phyloP scores from a whole-genome alignment of 53 echinoderm and acorn worm genomes.

The Pentamera pediparva region DNA sequence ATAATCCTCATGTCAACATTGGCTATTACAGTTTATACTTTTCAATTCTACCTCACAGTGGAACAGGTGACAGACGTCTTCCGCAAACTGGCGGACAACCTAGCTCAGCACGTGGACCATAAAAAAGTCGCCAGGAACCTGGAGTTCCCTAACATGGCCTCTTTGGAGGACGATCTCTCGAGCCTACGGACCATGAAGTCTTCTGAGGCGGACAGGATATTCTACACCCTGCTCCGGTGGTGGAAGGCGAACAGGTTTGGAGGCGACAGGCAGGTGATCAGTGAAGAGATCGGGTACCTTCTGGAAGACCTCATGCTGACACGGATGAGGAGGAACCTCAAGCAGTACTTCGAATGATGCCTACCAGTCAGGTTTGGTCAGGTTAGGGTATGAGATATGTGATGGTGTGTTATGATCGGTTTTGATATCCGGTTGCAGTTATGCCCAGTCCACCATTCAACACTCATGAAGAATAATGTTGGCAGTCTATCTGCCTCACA shows the following conservation, averaged over 20 bases:
- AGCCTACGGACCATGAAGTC: not conserved
- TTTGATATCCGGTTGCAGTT: too few species aligned
- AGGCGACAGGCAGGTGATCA: not conserved
- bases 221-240: conserved; percentile 11
- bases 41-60: too few species aligned
- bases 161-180: not conserved
- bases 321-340: conserved; percentile 16
- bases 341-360: not conserved
- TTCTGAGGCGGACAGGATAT: not conserved
- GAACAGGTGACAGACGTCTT: conserved; percentile 12
- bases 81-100: conserved; percentile 1
- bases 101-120: conserved; percentile 6
- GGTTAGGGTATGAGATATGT: not conserved
- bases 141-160: conserved; percentile 1
- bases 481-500: too few species aligned
- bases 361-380: not conserved
- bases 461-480: too few species aligned
- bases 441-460: too few species aligned
- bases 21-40: too few species aligned
- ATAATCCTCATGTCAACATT: too few species aligned
- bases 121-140: conserved; percentile 2
- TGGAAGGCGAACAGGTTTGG: conserved; percentile 7
- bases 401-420: not conserved
- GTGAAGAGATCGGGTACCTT: not conserved
- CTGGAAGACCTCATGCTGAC: conserved; percentile 2